Percentiles rank a stretch among this genome's conserved stretches.
Evolutionary conservation across 1,140 invertebrate genomes (phyloP).

Genomic region (Drosophila eugracilis): DNA sequence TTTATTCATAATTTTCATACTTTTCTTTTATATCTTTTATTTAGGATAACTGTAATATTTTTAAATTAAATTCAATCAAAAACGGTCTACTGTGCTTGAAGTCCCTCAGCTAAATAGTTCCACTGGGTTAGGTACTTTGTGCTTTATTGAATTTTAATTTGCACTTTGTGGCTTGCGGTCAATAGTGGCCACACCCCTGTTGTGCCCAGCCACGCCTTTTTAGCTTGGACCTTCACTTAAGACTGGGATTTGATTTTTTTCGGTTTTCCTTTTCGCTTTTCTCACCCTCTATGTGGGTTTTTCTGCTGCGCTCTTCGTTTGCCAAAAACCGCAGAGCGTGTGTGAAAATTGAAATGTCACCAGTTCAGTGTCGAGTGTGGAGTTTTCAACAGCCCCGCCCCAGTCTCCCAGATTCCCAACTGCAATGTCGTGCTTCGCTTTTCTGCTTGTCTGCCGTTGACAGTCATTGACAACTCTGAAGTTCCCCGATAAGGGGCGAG

Average conservation of each 20-base stretch:
- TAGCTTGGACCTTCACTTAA: slow-evolving; percentile 21
- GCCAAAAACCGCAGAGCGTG: slow-evolving; percentile 58
- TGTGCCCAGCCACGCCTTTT: slow-evolving; percentile 27
- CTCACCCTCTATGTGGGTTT: neutral
- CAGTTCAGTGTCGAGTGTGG: slow-evolving; percentile 36
- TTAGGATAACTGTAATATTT: too few species aligned
- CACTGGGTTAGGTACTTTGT: slow-evolving; percentile 16
- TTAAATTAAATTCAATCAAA: neutral
- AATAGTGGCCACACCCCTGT: slow-evolving; percentile 20
- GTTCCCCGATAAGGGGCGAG: slow-evolving; percentile 10
- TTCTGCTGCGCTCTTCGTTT: slow-evolving; percentile 25
- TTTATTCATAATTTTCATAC: too few species aligned
- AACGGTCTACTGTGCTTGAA: slow-evolving; percentile 28
- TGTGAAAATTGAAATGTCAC: slow-evolving; percentile 83
- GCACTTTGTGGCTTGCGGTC: slow-evolving; percentile 54
- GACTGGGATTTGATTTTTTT: slow-evolving; percentile 41
- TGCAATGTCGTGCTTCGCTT: slow-evolving; percentile 59
- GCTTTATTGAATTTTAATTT: slow-evolving; percentile 74
- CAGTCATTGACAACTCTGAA: slow-evolving; percentile 74
- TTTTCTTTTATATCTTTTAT: too few species aligned
- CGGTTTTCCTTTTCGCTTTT: slow-evolving; percentile 17
- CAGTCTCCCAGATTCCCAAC: slow-evolving; percentile 8
- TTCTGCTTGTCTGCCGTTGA: slow-evolving; percentile 76
- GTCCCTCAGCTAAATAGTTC: slow-evolving; percentile 19
- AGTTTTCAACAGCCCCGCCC: slow-evolving; percentile 13